These are phyloP conservation scores for Tetragonula carbonaria DNA, from an alignment of 2,888 invertebrate species.

Conservation along the genomic window DNA sequence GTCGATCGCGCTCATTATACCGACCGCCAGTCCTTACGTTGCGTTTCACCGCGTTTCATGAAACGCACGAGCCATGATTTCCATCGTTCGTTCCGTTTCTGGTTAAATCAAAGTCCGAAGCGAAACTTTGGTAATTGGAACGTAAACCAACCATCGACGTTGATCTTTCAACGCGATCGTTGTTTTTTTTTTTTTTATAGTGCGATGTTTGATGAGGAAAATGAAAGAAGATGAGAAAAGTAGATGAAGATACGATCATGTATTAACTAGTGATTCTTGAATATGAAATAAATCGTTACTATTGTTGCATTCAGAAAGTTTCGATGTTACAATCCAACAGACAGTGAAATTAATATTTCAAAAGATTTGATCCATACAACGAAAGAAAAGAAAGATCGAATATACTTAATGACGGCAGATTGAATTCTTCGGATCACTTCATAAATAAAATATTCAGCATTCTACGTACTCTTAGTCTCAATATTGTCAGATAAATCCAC, in stretches of 20 bases:
- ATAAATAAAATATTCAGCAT: background rate
- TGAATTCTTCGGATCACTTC: background rate
- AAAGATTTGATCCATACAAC: too few relatives aligned
- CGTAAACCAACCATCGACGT: background rate
- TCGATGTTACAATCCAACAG: too few relatives aligned
- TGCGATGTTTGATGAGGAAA: background rate
- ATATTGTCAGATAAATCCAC: too few relatives aligned
- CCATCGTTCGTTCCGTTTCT: conserved; percentile 51
- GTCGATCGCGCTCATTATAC: conserved; percentile 67
- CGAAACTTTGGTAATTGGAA: conserved; percentile 23
- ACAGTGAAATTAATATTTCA: too few relatives aligned
- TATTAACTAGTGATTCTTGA: too few relatives aligned
- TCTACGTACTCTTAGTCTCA: too few relatives aligned
- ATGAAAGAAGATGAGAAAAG: background rate
- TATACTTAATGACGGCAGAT: background rate
- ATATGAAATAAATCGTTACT: too few relatives aligned
- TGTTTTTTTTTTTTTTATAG: background rate
- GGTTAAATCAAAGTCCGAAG: conserved; percentile 17
- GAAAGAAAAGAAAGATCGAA: too few relatives aligned
- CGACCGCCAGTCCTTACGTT: conserved; percentile 45
- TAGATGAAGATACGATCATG: background rate
- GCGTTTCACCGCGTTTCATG: conserved; percentile 54
- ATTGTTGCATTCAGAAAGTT: too few relatives aligned
- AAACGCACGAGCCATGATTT: conserved; percentile 59
- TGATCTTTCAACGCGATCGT: background rate